Percentiles rank a stretch among this genome's conserved stretches.
These are phyloP conservation scores for Mnemiopsis leidyi DNA, from an alignment of 37 sponge, comb jelly and placozoan species.

Conservation along the genomic window DNA sequence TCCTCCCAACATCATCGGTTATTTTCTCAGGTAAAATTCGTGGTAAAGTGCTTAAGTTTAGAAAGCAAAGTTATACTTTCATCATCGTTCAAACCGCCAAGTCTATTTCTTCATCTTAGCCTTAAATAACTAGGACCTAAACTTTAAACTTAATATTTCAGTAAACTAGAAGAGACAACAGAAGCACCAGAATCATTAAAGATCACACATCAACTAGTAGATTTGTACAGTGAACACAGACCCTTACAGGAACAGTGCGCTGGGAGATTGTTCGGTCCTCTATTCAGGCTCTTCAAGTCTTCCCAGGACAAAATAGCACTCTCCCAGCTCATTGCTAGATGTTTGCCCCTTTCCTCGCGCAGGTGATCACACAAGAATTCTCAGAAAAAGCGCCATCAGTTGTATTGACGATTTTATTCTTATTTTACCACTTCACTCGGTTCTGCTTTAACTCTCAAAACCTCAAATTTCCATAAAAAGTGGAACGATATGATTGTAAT, in stretches of 20 bases:
- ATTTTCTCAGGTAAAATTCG: constrained; percentile 58
- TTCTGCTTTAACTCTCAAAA: too few relatives aligned
- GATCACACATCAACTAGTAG: not conserved
- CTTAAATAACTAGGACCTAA: too few relatives aligned
- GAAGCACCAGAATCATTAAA: not conserved
- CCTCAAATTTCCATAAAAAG: too few relatives aligned
- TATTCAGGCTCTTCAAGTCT: constrained; percentile 12
- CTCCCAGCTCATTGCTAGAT: constrained; percentile 1
- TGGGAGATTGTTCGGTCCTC: not conserved
- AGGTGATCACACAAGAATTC: not conserved
- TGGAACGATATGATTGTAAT: too few relatives aligned
- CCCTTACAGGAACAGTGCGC: constrained; percentile 18
- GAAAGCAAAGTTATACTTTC: too few relatives aligned
- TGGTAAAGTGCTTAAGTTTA: too few relatives aligned
- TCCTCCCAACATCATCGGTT: constrained; percentile 3
- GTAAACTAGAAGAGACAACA: constrained; percentile 46
- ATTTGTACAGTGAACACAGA: not conserved
- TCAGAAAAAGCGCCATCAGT: too few relatives aligned
- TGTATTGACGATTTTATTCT: too few relatives aligned
- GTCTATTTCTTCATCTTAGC: too few relatives aligned
- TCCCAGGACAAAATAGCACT: not conserved
- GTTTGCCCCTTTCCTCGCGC: constrained; percentile 2
- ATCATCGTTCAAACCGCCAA: too few relatives aligned
- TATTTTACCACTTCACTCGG: too few relatives aligned
- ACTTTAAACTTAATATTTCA: not conserved